Percentiles rank a stretch among this genome's conserved stretches.
phyloP scores from a whole-genome alignment of 2,797 vertebrate genomes.

The Emydoidea blandingii region DNA sequence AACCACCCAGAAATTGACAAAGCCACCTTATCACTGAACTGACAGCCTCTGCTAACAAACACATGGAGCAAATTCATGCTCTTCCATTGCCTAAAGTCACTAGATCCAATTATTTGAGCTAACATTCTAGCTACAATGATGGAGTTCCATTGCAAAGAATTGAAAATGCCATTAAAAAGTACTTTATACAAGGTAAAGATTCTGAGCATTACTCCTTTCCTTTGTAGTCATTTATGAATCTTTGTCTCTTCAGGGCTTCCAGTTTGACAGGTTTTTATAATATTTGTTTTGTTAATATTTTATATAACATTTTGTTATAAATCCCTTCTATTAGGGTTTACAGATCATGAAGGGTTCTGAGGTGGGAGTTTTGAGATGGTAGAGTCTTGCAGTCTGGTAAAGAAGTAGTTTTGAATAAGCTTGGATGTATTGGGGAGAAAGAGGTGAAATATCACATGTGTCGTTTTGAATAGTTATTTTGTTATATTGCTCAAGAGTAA shows the following conservation, averaged over 20 bases:
- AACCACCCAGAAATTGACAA: not conserved
- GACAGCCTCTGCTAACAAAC: not conserved
- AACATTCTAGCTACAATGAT: not conserved
- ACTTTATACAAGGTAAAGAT: not conserved
- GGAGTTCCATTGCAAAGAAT: not conserved
- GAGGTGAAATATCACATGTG: not conserved
- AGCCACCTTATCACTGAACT: not conserved
- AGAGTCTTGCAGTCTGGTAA: not conserved
- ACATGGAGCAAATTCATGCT: not conserved
- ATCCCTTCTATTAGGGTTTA: not conserved
- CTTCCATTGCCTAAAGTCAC: not conserved
- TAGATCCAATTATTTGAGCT: not conserved
- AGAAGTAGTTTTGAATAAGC: not conserved
- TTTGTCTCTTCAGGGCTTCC: not conserved
- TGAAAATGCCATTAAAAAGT: not conserved
- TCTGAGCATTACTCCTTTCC: not conserved
- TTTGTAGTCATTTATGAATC: not conserved
- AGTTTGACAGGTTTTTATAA: not conserved
- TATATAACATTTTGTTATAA: not conserved
- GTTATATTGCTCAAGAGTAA: not conserved
- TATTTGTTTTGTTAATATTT: not conserved
- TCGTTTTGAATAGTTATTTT: not conserved
- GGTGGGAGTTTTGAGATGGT: not conserved
- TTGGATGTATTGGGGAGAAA: not conserved
- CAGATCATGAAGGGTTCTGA: not conserved